Conservation (phyloP, 2,113 vertebrate genomes). For the Circaetus cinerascens region DNA sequence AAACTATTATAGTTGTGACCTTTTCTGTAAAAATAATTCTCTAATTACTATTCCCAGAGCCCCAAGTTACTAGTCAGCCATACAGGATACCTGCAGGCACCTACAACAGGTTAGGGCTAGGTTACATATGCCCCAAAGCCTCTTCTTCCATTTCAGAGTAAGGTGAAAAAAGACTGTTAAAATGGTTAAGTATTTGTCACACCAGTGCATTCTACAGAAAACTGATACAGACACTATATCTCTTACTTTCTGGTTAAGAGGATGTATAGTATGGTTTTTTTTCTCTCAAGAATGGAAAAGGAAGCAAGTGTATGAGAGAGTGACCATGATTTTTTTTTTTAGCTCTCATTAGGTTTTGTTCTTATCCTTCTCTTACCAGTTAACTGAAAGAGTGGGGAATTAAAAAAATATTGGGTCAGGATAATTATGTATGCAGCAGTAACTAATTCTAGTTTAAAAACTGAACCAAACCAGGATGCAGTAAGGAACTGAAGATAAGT, state of each 20-base stretch:
- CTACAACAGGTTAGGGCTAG: neutral
- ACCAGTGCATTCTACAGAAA: neutral
- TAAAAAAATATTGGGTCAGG: neutral
- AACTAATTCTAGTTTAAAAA: neutral
- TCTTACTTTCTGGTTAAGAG: neutral
- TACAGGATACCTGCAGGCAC: neutral
- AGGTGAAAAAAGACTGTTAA: neutral
- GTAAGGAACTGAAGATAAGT: neutral
- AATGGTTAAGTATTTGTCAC: neutral
- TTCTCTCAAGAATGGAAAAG: neutral
- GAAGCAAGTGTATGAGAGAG: neutral
- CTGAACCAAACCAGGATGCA: neutral
- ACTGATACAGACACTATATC: neutral
- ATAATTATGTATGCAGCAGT: neutral
- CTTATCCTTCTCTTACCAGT: neutral
- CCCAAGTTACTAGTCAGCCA: neutral
- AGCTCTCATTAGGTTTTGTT: neutral
- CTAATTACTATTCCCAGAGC: neutral
- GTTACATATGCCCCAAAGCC: neutral
- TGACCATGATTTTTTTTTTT: neutral
- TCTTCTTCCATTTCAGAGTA: neutral
- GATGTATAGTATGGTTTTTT: accelerated
- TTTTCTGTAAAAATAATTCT: neutral
- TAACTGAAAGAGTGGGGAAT: neutral
- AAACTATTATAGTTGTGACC: neutral